Evolutionary conservation across 2,113 vertebrate species (phyloP), one percentile per base, ranked within the genome.

Genomic region (Corythornis cristatus): DNA sequence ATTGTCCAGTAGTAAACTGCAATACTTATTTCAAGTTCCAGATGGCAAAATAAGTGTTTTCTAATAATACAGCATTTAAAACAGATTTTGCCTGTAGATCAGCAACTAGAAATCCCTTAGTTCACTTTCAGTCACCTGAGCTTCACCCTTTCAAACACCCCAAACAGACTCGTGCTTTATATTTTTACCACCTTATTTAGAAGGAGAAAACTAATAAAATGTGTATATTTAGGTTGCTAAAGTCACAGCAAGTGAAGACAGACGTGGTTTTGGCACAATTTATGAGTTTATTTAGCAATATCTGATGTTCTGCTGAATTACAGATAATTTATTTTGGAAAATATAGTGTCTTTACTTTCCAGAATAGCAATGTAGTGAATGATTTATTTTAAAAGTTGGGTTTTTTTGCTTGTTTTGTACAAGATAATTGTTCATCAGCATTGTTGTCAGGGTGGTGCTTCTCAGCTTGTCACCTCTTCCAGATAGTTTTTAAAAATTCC

Each of bases 1-100:
- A 65, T 89, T 89, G 42, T 43, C 42, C 74, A 84, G 77, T 66
- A 82, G 89, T 72, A 92, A 93, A 90, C 37, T 79, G 46, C 25
- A 84, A n/a, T 42, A 75, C 66, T 89, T 94, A 92, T 89, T 95
- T 90, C 79, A 96, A 95, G 50, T 72, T 35, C 62, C 31, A 79
- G 46, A 62, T 6, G 10, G 25, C 28, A 85, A 93, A 93, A 89
- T 46, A 79, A 67, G 62, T 66, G 18, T 46, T 12, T 15, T 73
- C 40, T 92, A 66, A 79, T 85, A 90, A 65, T 35, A 81, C 8
- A 87, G 26, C 18, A n/a, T 83, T 60, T 79, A 68, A 92, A 93
- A 29, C 10, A 11, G 79, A 66, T 66, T 88, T 82, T 90, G 6
- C 54, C 72, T 87, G 35, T 79, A 66, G 28, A 45, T 53, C 37